Base-by-base conservation (phyloP, 2,797 vertebrate species). In the Lithobates pipiens region DNA sequence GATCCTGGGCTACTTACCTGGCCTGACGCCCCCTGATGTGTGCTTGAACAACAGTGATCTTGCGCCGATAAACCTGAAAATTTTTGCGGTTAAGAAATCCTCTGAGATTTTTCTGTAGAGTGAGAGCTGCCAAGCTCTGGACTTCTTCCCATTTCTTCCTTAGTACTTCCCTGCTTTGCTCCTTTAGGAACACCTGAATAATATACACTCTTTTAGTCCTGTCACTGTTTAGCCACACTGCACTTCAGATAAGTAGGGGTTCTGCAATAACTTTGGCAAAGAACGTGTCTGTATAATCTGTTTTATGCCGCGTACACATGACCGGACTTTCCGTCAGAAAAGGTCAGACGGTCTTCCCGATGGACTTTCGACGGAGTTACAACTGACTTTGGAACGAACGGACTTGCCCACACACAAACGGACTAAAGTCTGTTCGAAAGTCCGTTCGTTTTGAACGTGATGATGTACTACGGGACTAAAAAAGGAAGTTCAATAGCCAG, bases 11-110 rank as follows among this genome's bases (percentile, higher is more conserved):
- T 21, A 11, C 94, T 90, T 71, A 98, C 97, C 98, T 97, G 91
- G 96, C 95, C 93, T 96, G 96, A 88, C 97, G 95, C n/a, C 97
- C 97, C 68, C 95, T 89, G 86, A 97, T 95, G 15, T 96, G 95
- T 82, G 97, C 97, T 92, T 98, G 97, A 85, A 97, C 93, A 80
- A 97, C 1, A 0, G 96, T 96, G 89, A 95, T 95, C 88, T 97
- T 97, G 89, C 95, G 90, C 61, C 93, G 96, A 89, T 98, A 96
- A 87, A 96, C 92, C 23, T 85, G 94, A 89, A 96, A 96, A 90
- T 93, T 96, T 76, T 93, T 95, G 73, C 89, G 93, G 68, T 88
- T 95, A 72, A 98, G 91, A 76, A 96, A 95, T 46, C 92, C 86
- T 0, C 93, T 90, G 77, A 98, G 96, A 88, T 96, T 95, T 61